Conservation (phyloP, 2,113 vertebrate genomes). For the Prunella himalayana region DNA sequence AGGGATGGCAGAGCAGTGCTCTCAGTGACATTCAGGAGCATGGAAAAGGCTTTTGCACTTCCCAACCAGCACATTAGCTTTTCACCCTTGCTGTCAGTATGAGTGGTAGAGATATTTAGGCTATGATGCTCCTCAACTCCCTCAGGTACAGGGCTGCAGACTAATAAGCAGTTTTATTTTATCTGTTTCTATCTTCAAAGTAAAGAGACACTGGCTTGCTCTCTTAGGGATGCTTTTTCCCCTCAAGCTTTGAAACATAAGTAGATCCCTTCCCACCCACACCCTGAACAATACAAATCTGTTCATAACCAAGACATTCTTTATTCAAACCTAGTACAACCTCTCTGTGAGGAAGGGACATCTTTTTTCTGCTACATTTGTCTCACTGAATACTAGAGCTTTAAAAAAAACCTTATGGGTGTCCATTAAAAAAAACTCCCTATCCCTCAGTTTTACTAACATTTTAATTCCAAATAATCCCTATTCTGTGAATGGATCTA, state of each 20-base stretch:
- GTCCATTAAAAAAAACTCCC: not conserved
- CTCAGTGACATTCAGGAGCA: not conserved
- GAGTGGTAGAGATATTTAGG: not conserved
- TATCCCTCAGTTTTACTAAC: not conserved
- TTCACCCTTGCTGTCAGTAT: not conserved
- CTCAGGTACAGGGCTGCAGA: not conserved
- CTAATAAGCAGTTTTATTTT: not conserved
- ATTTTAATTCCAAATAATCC: not conserved
- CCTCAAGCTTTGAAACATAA: not conserved
- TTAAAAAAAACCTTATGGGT: not conserved
- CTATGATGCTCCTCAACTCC: not conserved
- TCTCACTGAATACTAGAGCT: not conserved
- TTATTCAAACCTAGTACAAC: not conserved
- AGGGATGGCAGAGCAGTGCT: not conserved
- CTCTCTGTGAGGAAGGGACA: not conserved
- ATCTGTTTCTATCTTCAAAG: not conserved
- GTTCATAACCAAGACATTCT: not conserved
- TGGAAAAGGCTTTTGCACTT: not conserved
- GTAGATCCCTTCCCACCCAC: not conserved
- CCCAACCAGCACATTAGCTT: not conserved
- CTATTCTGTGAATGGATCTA: not conserved
- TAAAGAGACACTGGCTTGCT: not conserved
- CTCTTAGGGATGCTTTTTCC: not conserved
- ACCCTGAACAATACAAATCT: not conserved
- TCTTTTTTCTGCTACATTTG: not conserved